A percentile compares a stretch with the other conserved stretches of the same genome.
Evolutionary conservation across 2,888 invertebrate species (phyloP).

Genomic region (Labia minor): DNA sequence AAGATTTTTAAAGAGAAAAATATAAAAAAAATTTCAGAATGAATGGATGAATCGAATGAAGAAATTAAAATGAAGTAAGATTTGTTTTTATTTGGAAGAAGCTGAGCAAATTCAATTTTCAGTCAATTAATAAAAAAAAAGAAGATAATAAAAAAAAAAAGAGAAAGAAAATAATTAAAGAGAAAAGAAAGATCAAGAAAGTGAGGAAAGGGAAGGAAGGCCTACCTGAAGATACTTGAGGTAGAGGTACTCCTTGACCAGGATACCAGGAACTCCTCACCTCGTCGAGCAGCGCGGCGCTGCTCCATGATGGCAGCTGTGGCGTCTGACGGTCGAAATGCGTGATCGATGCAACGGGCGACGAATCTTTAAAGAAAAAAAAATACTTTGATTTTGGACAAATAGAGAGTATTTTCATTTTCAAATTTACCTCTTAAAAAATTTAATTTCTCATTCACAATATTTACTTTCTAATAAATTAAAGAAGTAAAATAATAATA

Average conservation of each 20-base stretch:
- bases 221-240: slow-evolving; percentile 34
- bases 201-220: background rate
- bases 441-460: background rate
- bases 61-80: background rate
- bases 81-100: too few species aligned
- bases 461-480: slow-evolving; percentile 18
- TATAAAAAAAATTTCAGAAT: background rate
- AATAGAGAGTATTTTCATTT: too few species aligned
- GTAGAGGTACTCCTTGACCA: slow-evolving; percentile 36
- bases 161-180: background rate
- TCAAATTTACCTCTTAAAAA: too few species aligned
- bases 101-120: background rate
- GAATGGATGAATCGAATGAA: background rate
- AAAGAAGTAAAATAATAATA: too few species aligned
- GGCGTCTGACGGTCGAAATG: slow-evolving; percentile 53
- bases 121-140: background rate
- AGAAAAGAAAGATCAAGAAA: background rate
- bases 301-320: slow-evolving; percentile 52
- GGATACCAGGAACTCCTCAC: slow-evolving; percentile 34
- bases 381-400: too few species aligned
- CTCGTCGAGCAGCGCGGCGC: slow-evolving; percentile 28
- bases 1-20: too few species aligned
- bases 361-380: background rate
- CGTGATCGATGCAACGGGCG: background rate
- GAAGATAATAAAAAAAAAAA: too few species aligned